A percentile compares a stretch with the other conserved stretches of the same genome.
Conservation (phyloP, 1,140 invertebrate genomes). For the Drosophila micromelanica region DNA sequence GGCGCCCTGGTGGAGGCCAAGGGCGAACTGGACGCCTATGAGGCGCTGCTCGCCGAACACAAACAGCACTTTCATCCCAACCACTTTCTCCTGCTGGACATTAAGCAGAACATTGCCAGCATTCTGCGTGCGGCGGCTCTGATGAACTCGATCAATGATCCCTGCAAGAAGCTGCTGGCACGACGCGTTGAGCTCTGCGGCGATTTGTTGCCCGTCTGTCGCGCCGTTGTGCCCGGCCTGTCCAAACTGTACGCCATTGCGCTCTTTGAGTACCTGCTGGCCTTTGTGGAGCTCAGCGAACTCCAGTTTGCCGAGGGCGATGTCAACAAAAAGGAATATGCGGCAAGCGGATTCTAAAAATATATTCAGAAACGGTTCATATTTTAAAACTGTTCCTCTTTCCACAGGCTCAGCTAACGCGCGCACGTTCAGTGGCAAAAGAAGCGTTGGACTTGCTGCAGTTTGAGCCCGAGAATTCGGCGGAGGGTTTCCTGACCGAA, state of each 20-base stretch:
- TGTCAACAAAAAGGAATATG: conserved; percentile 64
- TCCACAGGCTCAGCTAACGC: conserved; percentile 77
- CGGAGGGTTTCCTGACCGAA: conserved; percentile 88
- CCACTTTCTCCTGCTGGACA: conserved; percentile 87
- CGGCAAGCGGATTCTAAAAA: conserved; percentile 65
- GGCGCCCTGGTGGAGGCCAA: conserved; percentile 55
- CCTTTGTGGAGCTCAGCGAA: conserved; percentile 87
- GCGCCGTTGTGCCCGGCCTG: conserved; percentile 90
- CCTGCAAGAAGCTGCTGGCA: conserved; percentile 63
- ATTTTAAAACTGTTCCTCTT: neutral
- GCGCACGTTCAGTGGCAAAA: conserved; percentile 86
- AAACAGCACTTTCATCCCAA: conserved; percentile 86
- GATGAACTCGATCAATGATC: conserved; percentile 85
- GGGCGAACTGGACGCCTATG: conserved; percentile 85
- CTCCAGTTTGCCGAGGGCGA: conserved; percentile 66
- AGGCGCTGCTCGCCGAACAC: conserved; percentile 86
- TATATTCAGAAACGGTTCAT: neutral
- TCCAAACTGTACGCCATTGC: conserved; percentile 89
- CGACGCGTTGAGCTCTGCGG: conserved; percentile 88
- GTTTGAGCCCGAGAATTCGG: conserved; percentile 89
- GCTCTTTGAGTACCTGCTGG: conserved; percentile 90
- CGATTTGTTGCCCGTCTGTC: conserved; percentile 88
- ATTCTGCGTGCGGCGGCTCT: conserved; percentile 85
- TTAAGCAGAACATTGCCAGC: conserved; percentile 88
- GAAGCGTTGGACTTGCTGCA: conserved; percentile 88